phyloP scores from a whole-genome alignment of 2,113 vertebrate genomes.

The Mustelus asterias region DNA sequence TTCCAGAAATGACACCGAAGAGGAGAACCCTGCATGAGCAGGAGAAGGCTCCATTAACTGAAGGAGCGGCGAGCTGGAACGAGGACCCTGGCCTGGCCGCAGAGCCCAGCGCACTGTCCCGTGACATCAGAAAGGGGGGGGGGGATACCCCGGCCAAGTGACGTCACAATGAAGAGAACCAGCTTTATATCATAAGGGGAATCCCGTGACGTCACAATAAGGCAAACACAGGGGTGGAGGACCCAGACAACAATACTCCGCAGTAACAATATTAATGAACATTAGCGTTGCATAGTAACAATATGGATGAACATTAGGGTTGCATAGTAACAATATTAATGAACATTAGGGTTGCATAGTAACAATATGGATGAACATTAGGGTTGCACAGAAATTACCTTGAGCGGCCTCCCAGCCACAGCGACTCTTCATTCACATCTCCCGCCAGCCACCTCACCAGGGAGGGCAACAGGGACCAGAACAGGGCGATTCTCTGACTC shows the following conservation, averaged over 20 bases:
- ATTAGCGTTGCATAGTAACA: too few species aligned
- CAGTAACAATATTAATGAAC: background rate
- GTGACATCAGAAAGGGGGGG: background rate
- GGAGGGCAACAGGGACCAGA: background rate
- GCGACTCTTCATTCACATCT: background rate
- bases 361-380: too few species aligned
- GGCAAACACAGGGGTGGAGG: background rate
- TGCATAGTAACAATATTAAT: too few species aligned
- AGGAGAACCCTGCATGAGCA: background rate
- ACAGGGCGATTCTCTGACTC: background rate
- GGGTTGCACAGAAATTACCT: background rate
- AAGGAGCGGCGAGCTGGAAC: background rate
- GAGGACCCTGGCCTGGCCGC: background rate
- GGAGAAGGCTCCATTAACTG: too few species aligned
- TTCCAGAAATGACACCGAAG: background rate
- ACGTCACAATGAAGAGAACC: background rate
- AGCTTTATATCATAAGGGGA: too few species aligned
- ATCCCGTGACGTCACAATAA: background rate
- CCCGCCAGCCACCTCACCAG: conserved; percentile 18
- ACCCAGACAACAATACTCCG: background rate
- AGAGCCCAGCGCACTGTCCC: background rate
- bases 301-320: too few species aligned
- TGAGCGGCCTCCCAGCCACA: background rate
- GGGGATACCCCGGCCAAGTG: background rate
- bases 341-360: too few species aligned